These are phyloP conservation scores for Drosophila dives DNA, from an alignment of 2,888 invertebrate species.

Conservation along the genomic window DNA sequence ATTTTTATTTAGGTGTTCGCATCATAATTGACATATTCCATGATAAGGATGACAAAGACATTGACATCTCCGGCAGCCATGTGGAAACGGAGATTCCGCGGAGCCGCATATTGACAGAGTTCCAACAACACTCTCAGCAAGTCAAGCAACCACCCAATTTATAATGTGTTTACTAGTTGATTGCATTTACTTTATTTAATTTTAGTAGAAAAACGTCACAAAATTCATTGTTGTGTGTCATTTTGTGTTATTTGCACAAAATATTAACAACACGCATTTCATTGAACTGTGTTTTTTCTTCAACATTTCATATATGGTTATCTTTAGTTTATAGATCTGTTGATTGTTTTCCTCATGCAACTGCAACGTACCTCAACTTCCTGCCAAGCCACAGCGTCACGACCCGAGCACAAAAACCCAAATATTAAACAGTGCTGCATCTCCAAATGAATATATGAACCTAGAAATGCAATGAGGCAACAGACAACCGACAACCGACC, in stretches of 20 bases:
- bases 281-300: conserved; percentile 25
- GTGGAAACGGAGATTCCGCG: conserved; percentile 84
- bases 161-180: conserved; percentile 39
- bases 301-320: conserved; percentile 3
- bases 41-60: conserved; percentile 67
- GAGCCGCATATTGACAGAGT: conserved; percentile 82
- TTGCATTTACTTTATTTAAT: conserved; percentile 5
- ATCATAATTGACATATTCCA: conserved; percentile 83
- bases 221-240: conserved; percentile 59
- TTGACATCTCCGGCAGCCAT: conserved; percentile 81
- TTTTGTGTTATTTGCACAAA: conserved; percentile 8
- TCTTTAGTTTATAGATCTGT: conserved; percentile 3
- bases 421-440: conserved; percentile 39
- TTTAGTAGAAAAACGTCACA: conserved; percentile 35
- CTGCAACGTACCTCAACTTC: conserved; percentile 25
- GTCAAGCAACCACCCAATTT: conserved; percentile 22
- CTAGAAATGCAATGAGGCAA: conserved; percentile 79
- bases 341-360: conserved; percentile 2
- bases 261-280: conserved; percentile 31
- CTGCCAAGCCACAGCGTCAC: conserved; percentile 44
- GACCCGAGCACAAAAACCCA: conserved; percentile 23
- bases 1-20: conserved; percentile 76
- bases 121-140: conserved; percentile 68
- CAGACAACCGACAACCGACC: conserved; percentile 33
- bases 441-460: conserved; percentile 63